Conservation (phyloP, 1,140 invertebrate species). For the Drosophila pandora region DNA sequence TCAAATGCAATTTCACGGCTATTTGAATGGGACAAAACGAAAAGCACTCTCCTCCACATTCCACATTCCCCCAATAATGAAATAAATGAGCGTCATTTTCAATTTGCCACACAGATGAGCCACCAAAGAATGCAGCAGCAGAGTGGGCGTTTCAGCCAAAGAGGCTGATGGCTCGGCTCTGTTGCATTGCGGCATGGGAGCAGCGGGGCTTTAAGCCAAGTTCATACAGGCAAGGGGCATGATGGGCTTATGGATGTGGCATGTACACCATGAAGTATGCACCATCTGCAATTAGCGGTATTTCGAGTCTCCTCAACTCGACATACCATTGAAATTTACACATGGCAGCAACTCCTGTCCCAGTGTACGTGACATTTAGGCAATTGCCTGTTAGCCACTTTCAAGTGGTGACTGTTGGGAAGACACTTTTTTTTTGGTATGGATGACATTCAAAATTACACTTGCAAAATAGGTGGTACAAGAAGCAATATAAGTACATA, state of each 20-base stretch:
- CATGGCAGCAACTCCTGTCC: slow-evolving; percentile 18
- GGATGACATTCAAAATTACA: background rate
- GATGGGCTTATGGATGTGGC: background rate
- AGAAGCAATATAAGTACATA: no score
- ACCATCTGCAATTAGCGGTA: slow-evolving; percentile 71
- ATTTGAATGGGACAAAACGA: slow-evolving; percentile 59
- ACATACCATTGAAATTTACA: slow-evolving; percentile 43
- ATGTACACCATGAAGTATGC: slow-evolving; percentile 45
- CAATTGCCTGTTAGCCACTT: slow-evolving; percentile 58
- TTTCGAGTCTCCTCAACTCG: slow-evolving; percentile 4
- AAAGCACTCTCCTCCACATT: slow-evolving; percentile 12
- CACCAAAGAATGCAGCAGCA: slow-evolving; percentile 55
- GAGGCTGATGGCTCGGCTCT: background rate
- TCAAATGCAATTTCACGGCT: slow-evolving; percentile 78
- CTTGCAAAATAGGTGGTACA: background rate
- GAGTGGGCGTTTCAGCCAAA: slow-evolving; percentile 3
- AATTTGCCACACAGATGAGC: slow-evolving; percentile 76
- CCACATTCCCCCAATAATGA: slow-evolving; percentile 54
- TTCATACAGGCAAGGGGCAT: slow-evolving; percentile 40
- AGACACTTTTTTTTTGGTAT: background rate
- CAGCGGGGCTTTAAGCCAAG: slow-evolving; percentile 53
- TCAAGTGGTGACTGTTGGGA: slow-evolving; percentile 40
- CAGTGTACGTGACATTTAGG: slow-evolving; percentile 71
- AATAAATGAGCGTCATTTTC: slow-evolving; percentile 79
- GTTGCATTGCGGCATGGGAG: slow-evolving; percentile 9